These are phyloP conservation scores for Carassius carassius DNA, from an alignment of 2,113 vertebrate species.

Conservation along the genomic window DNA sequence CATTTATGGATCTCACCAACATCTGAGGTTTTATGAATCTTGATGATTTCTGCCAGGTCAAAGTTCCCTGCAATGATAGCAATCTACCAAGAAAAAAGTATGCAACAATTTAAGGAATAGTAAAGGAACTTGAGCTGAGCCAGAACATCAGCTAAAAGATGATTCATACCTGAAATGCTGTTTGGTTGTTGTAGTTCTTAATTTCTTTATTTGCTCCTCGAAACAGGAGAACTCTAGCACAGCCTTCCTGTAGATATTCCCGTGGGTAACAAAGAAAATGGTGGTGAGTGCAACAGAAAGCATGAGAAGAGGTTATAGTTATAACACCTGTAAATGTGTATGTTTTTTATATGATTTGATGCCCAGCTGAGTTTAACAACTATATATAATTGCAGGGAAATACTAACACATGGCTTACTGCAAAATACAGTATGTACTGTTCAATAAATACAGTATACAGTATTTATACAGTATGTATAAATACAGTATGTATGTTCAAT, in stretches of 20 bases:
- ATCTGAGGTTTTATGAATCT: conserved; percentile 93
- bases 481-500: too few relatives aligned
- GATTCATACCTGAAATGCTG: conserved; percentile 87
- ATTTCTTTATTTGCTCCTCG: conserved; percentile 94
- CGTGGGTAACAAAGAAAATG: background rate
- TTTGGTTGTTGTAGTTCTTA: conserved; percentile 98
- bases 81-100: conserved; percentile 73
- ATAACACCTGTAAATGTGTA: background rate
- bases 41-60: conserved; percentile 95
- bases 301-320: background rate
- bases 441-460: too few relatives aligned
- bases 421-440: too few relatives aligned
- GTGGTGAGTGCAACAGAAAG: conserved; percentile 19
- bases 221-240: conserved; percentile 93
- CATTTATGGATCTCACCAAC: conserved; percentile 80
- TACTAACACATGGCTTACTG: background rate
- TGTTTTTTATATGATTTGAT: background rate
- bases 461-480: too few relatives aligned
- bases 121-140: background rate
- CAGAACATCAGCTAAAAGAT: background rate
- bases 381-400: background rate
- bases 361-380: conserved; percentile 1
- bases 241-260: conserved; percentile 83
- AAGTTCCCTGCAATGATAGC: conserved; percentile 98
- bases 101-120: too few relatives aligned